phyloP scores from a whole-genome alignment of 2,113 vertebrate species.

The Calyptomena viridis region DNA sequence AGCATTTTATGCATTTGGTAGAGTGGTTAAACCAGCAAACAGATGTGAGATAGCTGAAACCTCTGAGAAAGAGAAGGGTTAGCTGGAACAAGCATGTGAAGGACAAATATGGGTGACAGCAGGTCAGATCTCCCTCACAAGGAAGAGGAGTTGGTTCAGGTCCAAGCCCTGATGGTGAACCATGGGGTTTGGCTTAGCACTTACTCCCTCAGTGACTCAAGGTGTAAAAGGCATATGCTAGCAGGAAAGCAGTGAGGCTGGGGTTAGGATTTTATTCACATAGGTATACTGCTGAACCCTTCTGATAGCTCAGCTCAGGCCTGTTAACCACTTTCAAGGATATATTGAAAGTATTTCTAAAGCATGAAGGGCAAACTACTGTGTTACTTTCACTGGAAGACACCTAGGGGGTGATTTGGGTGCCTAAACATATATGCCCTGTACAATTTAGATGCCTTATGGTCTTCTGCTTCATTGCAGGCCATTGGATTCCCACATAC shows the following conservation, averaged over 20 bases:
- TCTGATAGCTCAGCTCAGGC: neutral
- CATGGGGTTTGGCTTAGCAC: neutral
- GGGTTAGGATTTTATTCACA: neutral
- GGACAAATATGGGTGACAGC: neutral
- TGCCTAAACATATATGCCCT: neutral
- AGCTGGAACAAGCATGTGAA: neutral
- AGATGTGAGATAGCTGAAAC: neutral
- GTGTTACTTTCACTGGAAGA: neutral
- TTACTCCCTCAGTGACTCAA: accelerated
- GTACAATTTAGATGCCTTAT: neutral
- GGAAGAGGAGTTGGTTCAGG: neutral
- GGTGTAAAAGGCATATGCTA: neutral
- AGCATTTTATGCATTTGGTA: neutral
- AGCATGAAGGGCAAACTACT: neutral
- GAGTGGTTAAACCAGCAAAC: neutral
- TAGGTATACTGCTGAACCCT: neutral
- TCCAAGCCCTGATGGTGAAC: neutral
- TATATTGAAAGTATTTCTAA: neutral
- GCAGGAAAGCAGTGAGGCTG: neutral
- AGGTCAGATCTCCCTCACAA: neutral
- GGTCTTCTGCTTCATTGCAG: neutral
- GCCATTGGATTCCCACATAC: neutral
- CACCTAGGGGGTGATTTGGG: neutral
- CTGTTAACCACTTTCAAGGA: neutral
- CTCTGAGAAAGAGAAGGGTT: neutral